Evolutionary conservation across 2,888 invertebrate species (phyloP), one percentile per base, ranked within the genome.

Genomic region (Drosophila sordidapex): DNA sequence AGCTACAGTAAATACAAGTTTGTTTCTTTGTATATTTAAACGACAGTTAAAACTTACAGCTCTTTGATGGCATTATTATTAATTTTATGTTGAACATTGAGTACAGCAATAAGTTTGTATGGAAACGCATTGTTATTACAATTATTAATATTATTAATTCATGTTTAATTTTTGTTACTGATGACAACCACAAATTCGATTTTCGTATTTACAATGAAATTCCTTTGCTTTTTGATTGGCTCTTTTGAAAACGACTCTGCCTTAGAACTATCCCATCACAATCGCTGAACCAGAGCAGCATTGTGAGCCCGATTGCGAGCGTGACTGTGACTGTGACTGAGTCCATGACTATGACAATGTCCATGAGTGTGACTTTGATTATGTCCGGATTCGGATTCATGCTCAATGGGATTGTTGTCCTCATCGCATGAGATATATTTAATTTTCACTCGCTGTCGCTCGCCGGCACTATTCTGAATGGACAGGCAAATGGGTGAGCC

Each of bases 351-450:
- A 33, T 56, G 63, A 35, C 13, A 56, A 27, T 40, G 57, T 46
- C 48, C 40, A 49, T 66, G 73, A 57, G 35, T 68, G 49, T 63
- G 65, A 21, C 40, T 27, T 13, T 52, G 57, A n/a, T 31, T 61
- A 25, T 29, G 21, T 35, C 46, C 8, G 18, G 54, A 38, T 11
- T 67, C 54, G n/a, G 65, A 53, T 2, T 58, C 66, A 29, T 75
- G 75, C 51, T 87, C 85, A 43, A 87, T 77, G 31, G 87, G 83
- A 84, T 91, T 91, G 87, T 91, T 92, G 86, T 92, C 91, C 75
- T 91, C 92, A 79, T 91, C 91, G 78, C 92, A 91, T 52, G 90
- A 90, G 62, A 91, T 91, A 68, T 90, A 92, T 78, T 91, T 90
- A 51, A 92, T 90, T 85, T 87, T 84, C 36, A 91, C 67, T 13